These are phyloP conservation scores for Ctenicera cuprea DNA, from an alignment of 2,888 invertebrate species.

Conservation along the genomic window DNA sequence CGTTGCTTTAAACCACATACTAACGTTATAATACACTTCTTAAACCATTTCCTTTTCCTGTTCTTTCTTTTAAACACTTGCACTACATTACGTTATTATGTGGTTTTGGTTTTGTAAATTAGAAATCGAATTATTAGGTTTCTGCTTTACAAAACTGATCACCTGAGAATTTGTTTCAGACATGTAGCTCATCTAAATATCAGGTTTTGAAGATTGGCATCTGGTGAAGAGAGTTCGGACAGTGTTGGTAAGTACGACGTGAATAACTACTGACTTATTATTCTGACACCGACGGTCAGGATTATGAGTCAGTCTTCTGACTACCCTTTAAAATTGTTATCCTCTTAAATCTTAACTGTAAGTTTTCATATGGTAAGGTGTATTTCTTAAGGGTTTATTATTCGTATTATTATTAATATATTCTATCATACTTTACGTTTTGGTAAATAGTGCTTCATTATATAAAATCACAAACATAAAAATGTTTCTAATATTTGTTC, in stretches of 20 bases:
- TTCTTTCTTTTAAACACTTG: too few species aligned
- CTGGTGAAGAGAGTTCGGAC: conserved; percentile 53
- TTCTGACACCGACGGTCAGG: conserved; percentile 30
- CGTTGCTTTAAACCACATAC: conserved; percentile 29
- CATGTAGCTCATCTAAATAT: conserved; percentile 69
- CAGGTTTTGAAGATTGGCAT: conserved; percentile 65
- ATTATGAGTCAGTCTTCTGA: conserved; percentile 18
- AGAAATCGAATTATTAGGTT: conserved; percentile 51
- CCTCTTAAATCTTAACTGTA: conserved; percentile 7
- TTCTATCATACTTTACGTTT: conserved; percentile 6
- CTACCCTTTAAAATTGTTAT: neutral
- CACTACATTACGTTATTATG: conserved; percentile 11
- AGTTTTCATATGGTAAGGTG: conserved; percentile 32
- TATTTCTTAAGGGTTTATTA: conserved; percentile 13
- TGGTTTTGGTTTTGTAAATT: conserved; percentile 52
- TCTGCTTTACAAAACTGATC: conserved; percentile 64
- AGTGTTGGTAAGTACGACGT: conserved; percentile 54
- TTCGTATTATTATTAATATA: too few species aligned
- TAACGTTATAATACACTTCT: conserved; percentile 14
- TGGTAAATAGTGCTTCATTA: neutral
- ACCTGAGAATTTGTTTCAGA: conserved; percentile 82
- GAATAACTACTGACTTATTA: conserved; percentile 34
- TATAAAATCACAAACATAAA: neutral
- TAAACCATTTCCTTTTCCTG: too few species aligned
- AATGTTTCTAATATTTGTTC: neutral